These are phyloP conservation scores for Orthosia cruda DNA, from an alignment of 2,888 invertebrate genomes.

Conservation along the genomic window DNA sequence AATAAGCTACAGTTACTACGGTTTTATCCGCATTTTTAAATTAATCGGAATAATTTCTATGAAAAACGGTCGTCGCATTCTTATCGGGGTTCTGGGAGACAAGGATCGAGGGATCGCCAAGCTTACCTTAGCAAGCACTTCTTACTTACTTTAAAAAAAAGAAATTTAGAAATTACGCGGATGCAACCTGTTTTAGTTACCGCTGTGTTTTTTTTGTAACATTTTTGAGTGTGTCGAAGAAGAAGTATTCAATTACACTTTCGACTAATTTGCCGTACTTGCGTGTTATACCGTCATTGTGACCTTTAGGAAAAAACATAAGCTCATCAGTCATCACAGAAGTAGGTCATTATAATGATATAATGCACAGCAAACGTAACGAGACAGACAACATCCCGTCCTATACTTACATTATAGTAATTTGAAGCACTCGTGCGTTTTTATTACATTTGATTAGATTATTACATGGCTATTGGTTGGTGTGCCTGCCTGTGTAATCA, in stretches of 20 bases:
- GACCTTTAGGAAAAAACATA: conserved; percentile 22
- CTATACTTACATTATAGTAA: conserved; percentile 42
- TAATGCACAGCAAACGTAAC: conserved; percentile 21
- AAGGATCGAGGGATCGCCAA: too few species aligned
- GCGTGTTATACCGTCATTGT: neutral
- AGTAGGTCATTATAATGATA: conserved; percentile 38
- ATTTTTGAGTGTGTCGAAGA: neutral
- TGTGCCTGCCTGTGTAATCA: conserved; percentile 12
- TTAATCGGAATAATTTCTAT: too few species aligned
- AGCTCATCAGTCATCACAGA: conserved; percentile 26
- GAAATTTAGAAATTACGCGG: too few species aligned
- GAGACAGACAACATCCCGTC: conserved; percentile 39
- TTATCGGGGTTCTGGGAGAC: too few species aligned
- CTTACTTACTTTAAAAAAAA: too few species aligned
- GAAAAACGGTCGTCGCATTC: too few species aligned
- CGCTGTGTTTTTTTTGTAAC: neutral
- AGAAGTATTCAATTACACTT: neutral
- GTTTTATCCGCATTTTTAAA: too few species aligned
- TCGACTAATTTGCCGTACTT: neutral
- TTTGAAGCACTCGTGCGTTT: conserved; percentile 47
- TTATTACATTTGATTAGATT: conserved; percentile 56
- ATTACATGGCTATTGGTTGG: conserved; percentile 21
- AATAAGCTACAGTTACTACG: too few species aligned
- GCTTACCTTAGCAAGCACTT: too few species aligned
- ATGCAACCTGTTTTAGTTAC: too few species aligned